Evolutionary conservation across 1,140 invertebrate species (phyloP), one percentile per base, ranked within the genome.

Genomic region (Drosophila bocki): DNA sequence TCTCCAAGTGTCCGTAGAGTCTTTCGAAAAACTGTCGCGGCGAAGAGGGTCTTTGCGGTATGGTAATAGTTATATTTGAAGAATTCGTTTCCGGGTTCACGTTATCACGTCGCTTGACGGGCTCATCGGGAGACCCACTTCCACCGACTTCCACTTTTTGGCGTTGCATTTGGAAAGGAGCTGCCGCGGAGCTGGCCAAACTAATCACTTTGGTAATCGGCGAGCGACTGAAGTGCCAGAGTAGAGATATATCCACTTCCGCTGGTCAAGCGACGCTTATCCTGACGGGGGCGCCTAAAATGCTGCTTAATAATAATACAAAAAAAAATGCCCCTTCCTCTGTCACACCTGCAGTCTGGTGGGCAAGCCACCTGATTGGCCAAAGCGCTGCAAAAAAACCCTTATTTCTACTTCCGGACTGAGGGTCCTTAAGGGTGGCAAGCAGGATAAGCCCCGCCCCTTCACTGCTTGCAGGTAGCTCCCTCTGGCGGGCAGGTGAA

Each of bases 1-100:
- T 82, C 59, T 94, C 94, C 5, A 94, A 84, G 60, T 94, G 92
- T 7, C 94, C 94, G 58, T 94, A 94, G 9, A 94, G 86, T 32
- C 94, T 88, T 35, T 94, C 94, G 57, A 94, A 94, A 80, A 94
- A 94, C 63, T 93, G 93, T 7, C 94, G 85, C 57, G 94, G 94
- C 9, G 94, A 94, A 5, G 94, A 94, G 8, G 94, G 94, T 60
- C 94, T 82, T 44, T 81, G 84, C 9, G 69, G 77, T 15, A 58
- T 47, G 7, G 53, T 63, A 33, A 11, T 45, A 8, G 56, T 56
- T 12, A 75, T 42, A 19, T 22, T 48, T 17, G 51, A 39, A 17
- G 57, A 26, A 12, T 35, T 42, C 26, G 68, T 32, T 41, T 69
- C 15, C 37, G 61, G n/a, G 35, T 65, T 60, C 3, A 42, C 39